Conservation (phyloP, 2,797 vertebrate genomes). For the Enteromius treurensis region DNA sequence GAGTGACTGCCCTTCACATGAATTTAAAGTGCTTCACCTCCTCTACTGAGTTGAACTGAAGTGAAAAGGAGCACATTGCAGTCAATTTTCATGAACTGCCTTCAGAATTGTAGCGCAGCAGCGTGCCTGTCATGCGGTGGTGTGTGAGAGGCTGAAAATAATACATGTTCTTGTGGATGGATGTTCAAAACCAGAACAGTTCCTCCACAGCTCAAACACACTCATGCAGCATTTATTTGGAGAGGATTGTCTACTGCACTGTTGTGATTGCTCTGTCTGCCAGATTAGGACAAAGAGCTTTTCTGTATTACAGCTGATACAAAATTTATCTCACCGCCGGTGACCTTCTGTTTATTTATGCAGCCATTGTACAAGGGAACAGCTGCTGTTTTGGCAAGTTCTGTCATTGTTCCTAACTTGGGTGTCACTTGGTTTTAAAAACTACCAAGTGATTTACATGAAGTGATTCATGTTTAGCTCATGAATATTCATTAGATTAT, state of each 20-base stretch:
- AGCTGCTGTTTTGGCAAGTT: conserved; percentile 30
- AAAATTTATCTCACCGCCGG: conserved; percentile 14
- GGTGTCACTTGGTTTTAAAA: conserved; percentile 7
- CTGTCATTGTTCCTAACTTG: conserved; percentile 37
- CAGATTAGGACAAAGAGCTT: conserved; percentile 30
- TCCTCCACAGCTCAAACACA: conserved; percentile 7
- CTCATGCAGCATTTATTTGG: conserved; percentile 36
- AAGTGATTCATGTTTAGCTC: conserved; percentile 23
- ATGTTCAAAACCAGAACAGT: conserved; percentile 31
- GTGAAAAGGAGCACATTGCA: conserved; percentile 41
- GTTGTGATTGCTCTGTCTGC: conserved; percentile 27
- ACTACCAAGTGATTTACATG: too few species aligned
- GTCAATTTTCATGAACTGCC: conserved; percentile 46
- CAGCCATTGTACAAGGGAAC: conserved; percentile 11
- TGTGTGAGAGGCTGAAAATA: conserved; percentile 43
- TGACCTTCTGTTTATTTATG: conserved; percentile 53
- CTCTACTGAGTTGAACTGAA: conserved; percentile 36
- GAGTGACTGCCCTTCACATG: conserved; percentile 28
- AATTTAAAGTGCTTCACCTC: conserved; percentile 36
- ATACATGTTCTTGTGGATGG: conserved; percentile 35
- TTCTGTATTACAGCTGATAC: conserved; percentile 40
- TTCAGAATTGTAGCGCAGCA: conserved; percentile 25
- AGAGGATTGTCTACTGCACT: conserved; percentile 24
- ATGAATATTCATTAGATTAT: background rate
- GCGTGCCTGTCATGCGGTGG: conserved; percentile 30